Evolutionary conservation across 1,140 invertebrate species (phyloP).

Genomic region (Campoletis sonorensis): DNA sequence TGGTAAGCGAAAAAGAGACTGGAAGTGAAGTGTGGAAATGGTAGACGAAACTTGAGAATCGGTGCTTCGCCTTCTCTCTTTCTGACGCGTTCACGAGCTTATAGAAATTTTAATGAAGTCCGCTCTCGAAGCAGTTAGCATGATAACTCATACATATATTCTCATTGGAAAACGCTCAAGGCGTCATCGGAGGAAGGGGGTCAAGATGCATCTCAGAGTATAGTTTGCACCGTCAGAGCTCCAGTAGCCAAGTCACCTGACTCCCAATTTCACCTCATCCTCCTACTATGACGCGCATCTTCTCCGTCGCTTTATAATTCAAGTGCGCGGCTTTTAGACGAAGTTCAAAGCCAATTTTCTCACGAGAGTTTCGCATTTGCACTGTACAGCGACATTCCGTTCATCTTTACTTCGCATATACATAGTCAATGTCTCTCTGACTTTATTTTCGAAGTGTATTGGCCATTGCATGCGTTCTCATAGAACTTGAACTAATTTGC

Average conservation of each 20-base stretch:
- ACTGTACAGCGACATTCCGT: background rate
- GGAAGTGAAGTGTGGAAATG: background rate
- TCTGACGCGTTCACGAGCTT: background rate
- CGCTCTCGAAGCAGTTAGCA: background rate
- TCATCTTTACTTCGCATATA: constrained; percentile 5
- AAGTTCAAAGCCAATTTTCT: constrained; percentile 39
- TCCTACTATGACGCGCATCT: background rate
- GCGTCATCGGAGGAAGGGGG: background rate
- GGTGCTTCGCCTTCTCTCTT: background rate
- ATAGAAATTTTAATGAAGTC: constrained; percentile 39
- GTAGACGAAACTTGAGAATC: background rate
- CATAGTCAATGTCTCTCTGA: background rate
- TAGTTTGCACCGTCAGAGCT: constrained; percentile 15
- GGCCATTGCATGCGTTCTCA: no score
- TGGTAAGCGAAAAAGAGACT: background rate
- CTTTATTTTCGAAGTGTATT: background rate
- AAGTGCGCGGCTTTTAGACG: constrained; percentile 18
- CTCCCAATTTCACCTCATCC: background rate
- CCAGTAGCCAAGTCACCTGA: constrained; percentile 15
- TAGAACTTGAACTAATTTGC: no score
- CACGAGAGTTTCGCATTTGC: background rate
- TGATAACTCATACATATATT: constrained; percentile 11
- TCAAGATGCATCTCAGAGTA: constrained; percentile 21
- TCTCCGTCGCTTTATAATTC: constrained; percentile 18
- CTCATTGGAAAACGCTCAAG: background rate